Evolutionary conservation across 2,113 vertebrate genomes (phyloP).

Genomic region (Regulus satrapa): DNA sequence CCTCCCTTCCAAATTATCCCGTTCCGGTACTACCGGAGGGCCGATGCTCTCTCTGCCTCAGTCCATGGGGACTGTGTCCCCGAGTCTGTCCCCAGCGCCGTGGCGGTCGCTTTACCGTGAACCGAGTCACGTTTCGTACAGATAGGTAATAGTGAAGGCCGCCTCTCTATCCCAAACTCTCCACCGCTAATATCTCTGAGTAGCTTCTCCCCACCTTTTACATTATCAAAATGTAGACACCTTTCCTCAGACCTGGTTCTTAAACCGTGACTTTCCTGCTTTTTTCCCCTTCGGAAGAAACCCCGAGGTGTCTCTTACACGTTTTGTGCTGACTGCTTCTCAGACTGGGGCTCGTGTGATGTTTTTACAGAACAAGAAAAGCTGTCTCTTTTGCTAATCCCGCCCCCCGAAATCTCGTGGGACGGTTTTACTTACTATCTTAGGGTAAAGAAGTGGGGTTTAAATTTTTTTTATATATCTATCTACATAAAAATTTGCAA

Average conservation of each 20-base stretch:
- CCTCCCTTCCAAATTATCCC: background rate
- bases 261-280: background rate
- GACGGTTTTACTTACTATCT: background rate
- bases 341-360: background rate
- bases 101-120: background rate
- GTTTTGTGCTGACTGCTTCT: background rate
- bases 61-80: background rate
- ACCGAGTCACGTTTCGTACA: background rate
- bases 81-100: background rate
- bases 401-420: background rate
- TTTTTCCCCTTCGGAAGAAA: background rate
- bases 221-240: background rate
- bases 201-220: background rate
- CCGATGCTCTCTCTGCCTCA: background rate
- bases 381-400: background rate
- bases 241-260: background rate
- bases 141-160: background rate
- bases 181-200: background rate
- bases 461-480: background rate
- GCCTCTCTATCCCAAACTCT: background rate
- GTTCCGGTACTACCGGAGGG: background rate
- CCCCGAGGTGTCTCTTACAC: background rate
- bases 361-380: background rate
- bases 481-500: background rate
- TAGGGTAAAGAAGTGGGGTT: background rate